phyloP scores from a whole-genome alignment of 2,797 vertebrate species.

The Steatocranus sp. region DNA sequence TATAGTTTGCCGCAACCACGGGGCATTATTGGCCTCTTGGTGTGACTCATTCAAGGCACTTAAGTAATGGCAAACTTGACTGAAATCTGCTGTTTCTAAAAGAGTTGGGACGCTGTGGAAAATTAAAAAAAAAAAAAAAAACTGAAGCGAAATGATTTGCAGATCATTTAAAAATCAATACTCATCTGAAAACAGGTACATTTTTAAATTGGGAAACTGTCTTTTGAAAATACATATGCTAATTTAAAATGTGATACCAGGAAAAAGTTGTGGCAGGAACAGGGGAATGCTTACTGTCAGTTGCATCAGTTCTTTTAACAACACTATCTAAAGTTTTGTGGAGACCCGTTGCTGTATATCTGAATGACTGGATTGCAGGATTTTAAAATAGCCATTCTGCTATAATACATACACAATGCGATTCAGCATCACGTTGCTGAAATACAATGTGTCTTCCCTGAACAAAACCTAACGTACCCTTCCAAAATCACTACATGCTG shows the following conservation, averaged over 20 bases:
- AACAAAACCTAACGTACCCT: background rate
- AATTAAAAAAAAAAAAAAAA: background rate
- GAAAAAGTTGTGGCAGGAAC: background rate
- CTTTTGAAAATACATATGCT: background rate
- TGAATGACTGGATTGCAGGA: background rate
- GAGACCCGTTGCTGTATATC: background rate
- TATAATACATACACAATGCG: background rate
- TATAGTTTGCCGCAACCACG: constrained; percentile 19
- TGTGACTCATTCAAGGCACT: constrained; percentile 37
- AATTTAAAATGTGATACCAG: background rate
- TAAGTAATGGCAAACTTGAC: constrained; percentile 15
- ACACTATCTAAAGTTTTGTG: background rate
- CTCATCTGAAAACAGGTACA: background rate
- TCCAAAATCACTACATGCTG: background rate
- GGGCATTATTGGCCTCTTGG: constrained; percentile 28
- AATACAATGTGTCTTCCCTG: background rate
- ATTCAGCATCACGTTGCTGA: background rate
- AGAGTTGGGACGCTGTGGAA: background rate
- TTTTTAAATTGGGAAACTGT: background rate
- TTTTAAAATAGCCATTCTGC: background rate
- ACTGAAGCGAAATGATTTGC: background rate
- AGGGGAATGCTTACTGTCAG: background rate
- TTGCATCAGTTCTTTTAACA: background rate
- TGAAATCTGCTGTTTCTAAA: background rate
- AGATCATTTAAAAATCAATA: background rate